These are phyloP conservation scores for Riptortus pedestris DNA, from an alignment of 1,140 invertebrate species.

Conservation along the genomic window DNA sequence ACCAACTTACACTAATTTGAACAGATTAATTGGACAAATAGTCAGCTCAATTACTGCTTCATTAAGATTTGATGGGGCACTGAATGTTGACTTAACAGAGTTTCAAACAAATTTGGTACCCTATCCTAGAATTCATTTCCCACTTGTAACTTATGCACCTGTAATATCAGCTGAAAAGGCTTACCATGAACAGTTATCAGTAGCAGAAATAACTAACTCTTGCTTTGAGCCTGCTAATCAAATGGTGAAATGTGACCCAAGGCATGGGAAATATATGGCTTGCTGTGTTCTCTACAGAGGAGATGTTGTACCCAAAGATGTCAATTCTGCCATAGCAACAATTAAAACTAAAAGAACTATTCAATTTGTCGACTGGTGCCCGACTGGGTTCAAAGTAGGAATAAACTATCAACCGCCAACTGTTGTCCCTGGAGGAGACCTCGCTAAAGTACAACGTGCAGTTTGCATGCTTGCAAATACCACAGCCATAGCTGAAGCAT, in stretches of 20 bases:
- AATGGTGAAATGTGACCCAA: slow-evolving; percentile 70
- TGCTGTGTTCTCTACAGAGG: slow-evolving; percentile 67
- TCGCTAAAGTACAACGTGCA: slow-evolving; percentile 72
- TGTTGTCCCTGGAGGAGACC: too few species aligned
- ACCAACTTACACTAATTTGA: slow-evolving; percentile 68
- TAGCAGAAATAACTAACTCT: slow-evolving; percentile 57
- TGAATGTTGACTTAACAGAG: slow-evolving; percentile 83
- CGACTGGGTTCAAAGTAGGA: too few species aligned
- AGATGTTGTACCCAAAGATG: slow-evolving; percentile 63
- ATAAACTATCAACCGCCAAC: too few species aligned
- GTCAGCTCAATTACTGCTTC: slow-evolving; percentile 79
- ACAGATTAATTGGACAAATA: slow-evolving; percentile 72
- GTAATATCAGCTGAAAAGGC: too few species aligned
- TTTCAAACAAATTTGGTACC: slow-evolving; percentile 58
- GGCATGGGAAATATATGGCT: slow-evolving; percentile 75
- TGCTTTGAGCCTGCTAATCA: slow-evolving; percentile 66
- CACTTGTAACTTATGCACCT: too few species aligned
- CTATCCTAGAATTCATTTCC: slow-evolving; percentile 49
- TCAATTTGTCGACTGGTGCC: too few species aligned
- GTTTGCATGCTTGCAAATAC: slow-evolving; percentile 82
- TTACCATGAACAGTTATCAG: slow-evolving; percentile 47
- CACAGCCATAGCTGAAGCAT: slow-evolving; percentile 74
- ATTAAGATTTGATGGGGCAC: slow-evolving; percentile 76
- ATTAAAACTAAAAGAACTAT: too few species aligned
- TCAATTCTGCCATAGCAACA: slow-evolving; percentile 69